Conservation (phyloP, 2,113 vertebrate genomes). For the Lepisosteus osseus region DNA sequence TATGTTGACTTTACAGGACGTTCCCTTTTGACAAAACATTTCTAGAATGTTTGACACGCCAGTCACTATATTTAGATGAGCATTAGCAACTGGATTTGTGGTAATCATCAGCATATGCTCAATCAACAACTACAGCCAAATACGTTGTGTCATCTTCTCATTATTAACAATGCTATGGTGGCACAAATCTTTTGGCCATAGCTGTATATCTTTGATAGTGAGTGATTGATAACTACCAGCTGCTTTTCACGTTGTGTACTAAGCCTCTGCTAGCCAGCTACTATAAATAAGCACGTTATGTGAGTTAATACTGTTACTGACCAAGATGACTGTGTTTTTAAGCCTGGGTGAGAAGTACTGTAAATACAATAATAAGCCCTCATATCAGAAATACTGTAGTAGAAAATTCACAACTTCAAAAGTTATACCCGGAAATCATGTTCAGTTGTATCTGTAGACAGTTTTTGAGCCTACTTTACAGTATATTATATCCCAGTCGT, state of each 20-base stretch:
- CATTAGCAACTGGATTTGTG: background rate
- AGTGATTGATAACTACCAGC: slow-evolving; percentile 57
- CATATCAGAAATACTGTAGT: too few species aligned
- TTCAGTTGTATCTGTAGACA: background rate
- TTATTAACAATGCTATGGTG: too few species aligned
- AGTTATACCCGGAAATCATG: too few species aligned
- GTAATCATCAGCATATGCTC: slow-evolving; percentile 30
- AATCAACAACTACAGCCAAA: slow-evolving; percentile 23
- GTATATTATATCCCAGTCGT: background rate
- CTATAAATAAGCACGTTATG: slow-evolving; percentile 28
- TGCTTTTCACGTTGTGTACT: slow-evolving; percentile 33
- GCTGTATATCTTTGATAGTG: slow-evolving; percentile 23
- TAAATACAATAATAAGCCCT: too few species aligned
- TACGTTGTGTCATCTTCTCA: too few species aligned
- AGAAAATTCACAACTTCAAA: too few species aligned
- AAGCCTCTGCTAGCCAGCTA: slow-evolving; percentile 12
- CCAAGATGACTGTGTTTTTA: background rate
- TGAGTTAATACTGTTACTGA: background rate
- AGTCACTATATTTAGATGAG: background rate
- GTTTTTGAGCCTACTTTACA: background rate
- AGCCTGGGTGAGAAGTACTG: background rate
- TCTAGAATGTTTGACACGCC: background rate
- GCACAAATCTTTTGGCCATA: too few species aligned
- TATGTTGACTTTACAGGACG: too few species aligned
- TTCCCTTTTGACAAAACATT: background rate